Evolutionary conservation across 2,888 invertebrate genomes (phyloP), one percentile per base, ranked within the genome.

Genomic region (Andrena flavipes): DNA sequence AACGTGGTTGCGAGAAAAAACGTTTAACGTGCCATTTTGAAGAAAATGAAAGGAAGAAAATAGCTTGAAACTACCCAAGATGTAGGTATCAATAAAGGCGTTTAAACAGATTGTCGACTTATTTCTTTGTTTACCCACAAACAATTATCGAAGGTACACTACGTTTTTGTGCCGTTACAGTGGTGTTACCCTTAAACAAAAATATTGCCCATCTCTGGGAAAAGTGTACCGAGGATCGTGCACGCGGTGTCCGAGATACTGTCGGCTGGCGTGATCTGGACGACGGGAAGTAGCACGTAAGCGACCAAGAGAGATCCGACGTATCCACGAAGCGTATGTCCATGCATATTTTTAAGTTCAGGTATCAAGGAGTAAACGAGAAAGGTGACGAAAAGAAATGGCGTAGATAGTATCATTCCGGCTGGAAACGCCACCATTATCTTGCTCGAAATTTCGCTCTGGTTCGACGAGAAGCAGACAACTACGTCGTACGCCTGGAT

Each of bases 321-420:
- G 84, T 94, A 92, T 56, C 89, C 87, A 30, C 93, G 91, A 10
- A 94, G 86, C 0, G 91, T 92, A 4, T 77, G 77, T 0, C 94
- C 94, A 35, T 94, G 94, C 72, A 94, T 88, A 64, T 93, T 94
- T 60, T 86, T 84, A 68, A 94, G 78, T 56, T 93, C 92, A 0
- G 93, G 92, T 3, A 94, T 65, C 13, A 93, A 51, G 10, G 88
- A 84, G 68, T 94, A 94, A 30, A 93, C 90, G 49, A 93, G 16
- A 13, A 93, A 90, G 0, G 94, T 94, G 1, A 84, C 77, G 7
- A 93, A 1, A 0, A 94, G 86, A 42, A 93, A 94, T 0, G 92
- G 91, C 26, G 91, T 80, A 1, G 94, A 94, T 0, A 94, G 70
- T 13, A 92, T 78, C 89, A 93, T 82, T 2, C 90, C 91, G 0